phyloP scores from a whole-genome alignment of 2,797 vertebrate genomes.

The Scomberomorus guttatus region DNA sequence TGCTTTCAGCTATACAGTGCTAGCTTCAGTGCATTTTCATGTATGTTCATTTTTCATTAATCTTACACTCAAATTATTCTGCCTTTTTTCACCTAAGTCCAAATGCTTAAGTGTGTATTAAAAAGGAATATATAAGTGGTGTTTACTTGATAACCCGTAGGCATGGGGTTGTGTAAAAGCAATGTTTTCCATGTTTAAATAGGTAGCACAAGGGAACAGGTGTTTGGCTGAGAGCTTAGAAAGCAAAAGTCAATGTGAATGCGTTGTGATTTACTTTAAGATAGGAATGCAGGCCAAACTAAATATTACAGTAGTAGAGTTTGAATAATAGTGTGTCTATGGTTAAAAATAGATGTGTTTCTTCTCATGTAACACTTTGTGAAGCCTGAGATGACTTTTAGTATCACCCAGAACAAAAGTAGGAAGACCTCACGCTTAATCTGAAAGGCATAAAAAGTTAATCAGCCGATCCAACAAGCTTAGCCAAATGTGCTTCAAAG shows the following conservation, averaged over 20 bases:
- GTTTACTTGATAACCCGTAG: slow-evolving; percentile 51
- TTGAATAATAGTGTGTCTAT: background rate
- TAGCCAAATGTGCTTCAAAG: background rate
- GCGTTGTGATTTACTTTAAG: slow-evolving; percentile 33
- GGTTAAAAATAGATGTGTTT: background rate
- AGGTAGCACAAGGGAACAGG: slow-evolving; percentile 39
- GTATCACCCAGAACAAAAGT: background rate
- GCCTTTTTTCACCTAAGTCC: slow-evolving; percentile 27
- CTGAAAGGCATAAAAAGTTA: background rate
- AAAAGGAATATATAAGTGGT: slow-evolving; percentile 66
- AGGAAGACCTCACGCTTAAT: background rate
- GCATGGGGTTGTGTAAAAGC: slow-evolving; percentile 38
- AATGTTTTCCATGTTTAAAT: slow-evolving; percentile 60
- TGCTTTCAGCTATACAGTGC: background rate
- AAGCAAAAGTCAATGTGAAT: slow-evolving; percentile 52
- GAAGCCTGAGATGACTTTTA: background rate
- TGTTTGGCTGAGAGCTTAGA: slow-evolving; percentile 50
- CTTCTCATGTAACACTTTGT: background rate
- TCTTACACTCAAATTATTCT: slow-evolving; percentile 18
- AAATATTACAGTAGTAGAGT: slow-evolving; percentile 3
- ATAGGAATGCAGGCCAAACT: slow-evolving; percentile 7
- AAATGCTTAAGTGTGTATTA: slow-evolving; percentile 38
- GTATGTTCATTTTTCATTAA: slow-evolving; percentile 37
- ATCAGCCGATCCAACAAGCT: background rate
- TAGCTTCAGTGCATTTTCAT: background rate